Conservation (phyloP, 2,113 vertebrate species). For the Melierax canorus region DNA sequence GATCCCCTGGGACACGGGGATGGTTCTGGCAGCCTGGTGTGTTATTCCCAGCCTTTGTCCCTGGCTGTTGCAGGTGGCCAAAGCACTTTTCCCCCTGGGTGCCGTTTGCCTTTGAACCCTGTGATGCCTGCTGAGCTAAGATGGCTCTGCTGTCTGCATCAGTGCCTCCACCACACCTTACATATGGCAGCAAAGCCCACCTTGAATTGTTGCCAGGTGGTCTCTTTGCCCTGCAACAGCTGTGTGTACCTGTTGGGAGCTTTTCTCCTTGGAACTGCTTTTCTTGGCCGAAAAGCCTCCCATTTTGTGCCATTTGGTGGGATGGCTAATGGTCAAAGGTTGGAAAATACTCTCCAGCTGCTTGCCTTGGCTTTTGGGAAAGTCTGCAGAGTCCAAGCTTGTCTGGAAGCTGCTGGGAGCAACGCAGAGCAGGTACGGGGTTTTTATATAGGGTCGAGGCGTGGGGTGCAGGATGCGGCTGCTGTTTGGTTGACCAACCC, state of each 20-base stretch:
- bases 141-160: fast-evolving
- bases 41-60: neutral
- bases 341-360: neutral
- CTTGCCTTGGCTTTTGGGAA: fast-evolving
- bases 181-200: neutral
- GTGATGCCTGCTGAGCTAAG: neutral
- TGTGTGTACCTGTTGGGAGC: neutral
- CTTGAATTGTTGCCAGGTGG: neutral
- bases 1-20: neutral
- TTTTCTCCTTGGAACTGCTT: neutral
- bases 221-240: neutral
- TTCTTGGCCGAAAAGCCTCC: neutral
- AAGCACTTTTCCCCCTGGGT: neutral
- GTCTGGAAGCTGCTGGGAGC: neutral
- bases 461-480: neutral
- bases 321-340: neutral
- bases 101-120: neutral
- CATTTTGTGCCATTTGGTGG: neutral
- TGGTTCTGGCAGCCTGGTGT: fast-evolving
- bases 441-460: neutral
- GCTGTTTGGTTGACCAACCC: neutral
- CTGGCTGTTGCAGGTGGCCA: neutral
- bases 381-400: neutral
- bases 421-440: fast-evolving
- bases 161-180: neutral